phyloP scores from a whole-genome alignment of 2,113 vertebrate genomes.

The Upupa epops region DNA sequence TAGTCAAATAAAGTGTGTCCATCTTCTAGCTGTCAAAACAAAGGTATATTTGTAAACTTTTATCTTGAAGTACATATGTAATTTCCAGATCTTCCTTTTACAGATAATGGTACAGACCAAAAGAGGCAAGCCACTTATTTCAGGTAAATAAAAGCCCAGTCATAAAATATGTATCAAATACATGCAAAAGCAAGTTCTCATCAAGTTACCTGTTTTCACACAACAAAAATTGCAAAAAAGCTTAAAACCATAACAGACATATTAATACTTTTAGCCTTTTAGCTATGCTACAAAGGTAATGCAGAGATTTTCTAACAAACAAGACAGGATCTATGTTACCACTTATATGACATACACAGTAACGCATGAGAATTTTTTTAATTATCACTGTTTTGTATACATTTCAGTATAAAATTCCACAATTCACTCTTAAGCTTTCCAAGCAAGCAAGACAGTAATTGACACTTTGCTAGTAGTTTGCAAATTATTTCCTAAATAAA shows the following conservation, averaged over 20 bases:
- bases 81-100: neutral
- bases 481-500: neutral
- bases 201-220: neutral
- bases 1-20: conserved; percentile 98
- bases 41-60: neutral
- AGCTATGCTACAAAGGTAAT: neutral
- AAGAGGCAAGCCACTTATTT: neutral
- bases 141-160: neutral
- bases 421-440: neutral
- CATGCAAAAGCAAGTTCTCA: neutral
- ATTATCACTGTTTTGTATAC: neutral
- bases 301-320: neutral
- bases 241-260: neutral
- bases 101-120: neutral
- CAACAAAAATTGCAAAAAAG: neutral
- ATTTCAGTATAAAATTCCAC: neutral
- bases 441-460: neutral
- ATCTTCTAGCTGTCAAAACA: conserved; percentile 90
- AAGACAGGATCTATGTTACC: neutral
- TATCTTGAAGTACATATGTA: neutral
- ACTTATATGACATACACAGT: neutral
- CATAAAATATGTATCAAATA: neutral
- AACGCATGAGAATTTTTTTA: neutral
- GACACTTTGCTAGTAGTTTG: neutral
- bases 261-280: neutral